These are phyloP conservation scores for Prunella strophiata DNA, from an alignment of 2,797 vertebrate genomes.

Conservation along the genomic window DNA sequence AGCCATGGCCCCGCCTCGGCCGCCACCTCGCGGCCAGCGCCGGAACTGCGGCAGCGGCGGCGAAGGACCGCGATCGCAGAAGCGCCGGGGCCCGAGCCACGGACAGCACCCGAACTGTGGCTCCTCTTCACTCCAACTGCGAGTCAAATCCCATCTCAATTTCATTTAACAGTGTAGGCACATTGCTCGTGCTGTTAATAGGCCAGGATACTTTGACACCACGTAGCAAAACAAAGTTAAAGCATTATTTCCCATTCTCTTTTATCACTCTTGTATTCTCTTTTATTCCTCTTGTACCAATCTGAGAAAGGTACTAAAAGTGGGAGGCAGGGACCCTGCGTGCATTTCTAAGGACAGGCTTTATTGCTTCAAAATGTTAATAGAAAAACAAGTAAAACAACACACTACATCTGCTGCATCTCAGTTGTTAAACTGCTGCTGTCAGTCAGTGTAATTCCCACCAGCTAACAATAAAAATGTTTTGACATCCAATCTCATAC, in stretches of 20 bases:
- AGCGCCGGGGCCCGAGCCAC: fast-evolving
- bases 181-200: background rate
- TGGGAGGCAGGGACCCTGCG: background rate
- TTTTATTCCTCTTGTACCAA: background rate
- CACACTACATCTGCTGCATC: background rate
- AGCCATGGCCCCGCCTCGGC: background rate
- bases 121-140: fast-evolving
- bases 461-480: background rate
- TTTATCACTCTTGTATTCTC: background rate
- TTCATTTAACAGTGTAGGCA: background rate
- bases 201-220: background rate
- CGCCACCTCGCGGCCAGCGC: background rate
- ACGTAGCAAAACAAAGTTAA: background rate
- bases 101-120: fast-evolving
- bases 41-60: background rate
- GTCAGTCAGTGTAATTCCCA: background rate
- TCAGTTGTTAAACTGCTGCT: background rate
- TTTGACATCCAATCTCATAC: background rate
- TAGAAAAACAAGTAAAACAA: background rate
- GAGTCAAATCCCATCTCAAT: background rate
- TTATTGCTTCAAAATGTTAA: background rate
- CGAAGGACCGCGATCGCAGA: fast-evolving
- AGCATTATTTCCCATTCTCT: background rate
- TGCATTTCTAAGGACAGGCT: background rate
- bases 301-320: background rate